Conservation (phyloP, 1,140 invertebrate species). For the Leptonema lineaticorne region DNA sequence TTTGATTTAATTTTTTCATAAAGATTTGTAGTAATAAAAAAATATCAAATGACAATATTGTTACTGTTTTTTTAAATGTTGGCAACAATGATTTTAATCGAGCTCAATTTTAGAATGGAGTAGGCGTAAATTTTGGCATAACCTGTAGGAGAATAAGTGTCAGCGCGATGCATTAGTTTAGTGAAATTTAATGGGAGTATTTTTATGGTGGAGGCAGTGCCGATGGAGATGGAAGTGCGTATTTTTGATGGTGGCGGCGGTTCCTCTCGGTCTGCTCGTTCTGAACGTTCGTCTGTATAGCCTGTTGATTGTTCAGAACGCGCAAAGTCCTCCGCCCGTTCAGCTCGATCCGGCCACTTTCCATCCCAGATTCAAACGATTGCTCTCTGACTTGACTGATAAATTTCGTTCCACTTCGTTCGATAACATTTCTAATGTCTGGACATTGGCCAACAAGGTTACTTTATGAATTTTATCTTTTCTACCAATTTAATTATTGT, state of each 20-base stretch:
- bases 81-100: too few species aligned
- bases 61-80: too few species aligned
- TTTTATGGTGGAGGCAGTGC: background rate
- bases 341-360: background rate
- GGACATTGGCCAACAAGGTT: conserved; percentile 3
- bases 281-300: conserved; percentile 1
- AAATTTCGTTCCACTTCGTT: background rate
- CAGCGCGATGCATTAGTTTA: background rate
- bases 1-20: too few species aligned
- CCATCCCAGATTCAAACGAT: background rate
- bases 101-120: too few species aligned
- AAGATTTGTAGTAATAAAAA: too few species aligned
- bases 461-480: too few species aligned
- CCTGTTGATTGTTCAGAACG: background rate
- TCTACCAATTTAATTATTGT: too few species aligned
- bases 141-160: too few species aligned
- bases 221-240: background rate
- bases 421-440: background rate
- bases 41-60: too few species aligned
- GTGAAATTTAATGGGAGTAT: background rate
- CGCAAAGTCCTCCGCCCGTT: background rate
- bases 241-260: background rate
- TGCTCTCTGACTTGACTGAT: background rate
- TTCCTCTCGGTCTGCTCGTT: background rate
- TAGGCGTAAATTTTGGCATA: too few species aligned